phyloP scores from a whole-genome alignment of 2,797 vertebrate species.

The Sebastes itinus region DNA sequence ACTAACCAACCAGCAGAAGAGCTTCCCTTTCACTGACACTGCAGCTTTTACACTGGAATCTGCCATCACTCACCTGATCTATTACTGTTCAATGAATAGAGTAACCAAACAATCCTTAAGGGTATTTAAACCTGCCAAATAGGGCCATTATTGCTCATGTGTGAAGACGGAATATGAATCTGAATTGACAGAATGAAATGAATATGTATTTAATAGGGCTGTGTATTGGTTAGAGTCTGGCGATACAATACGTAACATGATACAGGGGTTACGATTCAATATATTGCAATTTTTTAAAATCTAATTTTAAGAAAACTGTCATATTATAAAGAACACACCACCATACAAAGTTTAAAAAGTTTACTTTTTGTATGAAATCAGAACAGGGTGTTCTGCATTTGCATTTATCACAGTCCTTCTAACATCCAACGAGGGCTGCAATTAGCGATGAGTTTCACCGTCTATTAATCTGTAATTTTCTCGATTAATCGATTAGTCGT shows the following conservation, averaged over 20 bases:
- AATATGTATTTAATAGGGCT: too few relatives aligned
- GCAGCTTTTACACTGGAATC: neutral
- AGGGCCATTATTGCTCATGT: neutral
- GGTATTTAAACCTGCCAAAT: neutral
- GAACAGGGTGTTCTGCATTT: too few relatives aligned
- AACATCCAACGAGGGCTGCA: too few relatives aligned
- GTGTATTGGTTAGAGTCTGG: fast-evolving
- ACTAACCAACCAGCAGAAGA: neutral
- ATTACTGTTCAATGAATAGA: neutral
- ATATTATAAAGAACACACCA: too few relatives aligned
- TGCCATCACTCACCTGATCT: neutral
- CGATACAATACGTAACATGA: fast-evolving
- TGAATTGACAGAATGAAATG: neutral
- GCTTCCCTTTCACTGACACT: neutral
- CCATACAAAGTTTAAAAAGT: too few relatives aligned
- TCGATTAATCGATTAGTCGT: too few relatives aligned
- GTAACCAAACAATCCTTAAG: neutral
- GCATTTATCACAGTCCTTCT: too few relatives aligned
- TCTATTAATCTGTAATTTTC: too few relatives aligned
- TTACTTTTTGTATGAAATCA: too few relatives aligned
- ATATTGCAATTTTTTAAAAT: fast-evolving
- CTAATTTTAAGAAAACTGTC: too few relatives aligned
- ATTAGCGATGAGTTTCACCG: fast-evolving
- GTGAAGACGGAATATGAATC: neutral
- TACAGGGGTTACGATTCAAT: too few relatives aligned